Evolutionary conservation across 2,797 vertebrate genomes (phyloP), one percentile per base, ranked within the genome.

Genomic region (Hyperoplus lanceolatus): DNA sequence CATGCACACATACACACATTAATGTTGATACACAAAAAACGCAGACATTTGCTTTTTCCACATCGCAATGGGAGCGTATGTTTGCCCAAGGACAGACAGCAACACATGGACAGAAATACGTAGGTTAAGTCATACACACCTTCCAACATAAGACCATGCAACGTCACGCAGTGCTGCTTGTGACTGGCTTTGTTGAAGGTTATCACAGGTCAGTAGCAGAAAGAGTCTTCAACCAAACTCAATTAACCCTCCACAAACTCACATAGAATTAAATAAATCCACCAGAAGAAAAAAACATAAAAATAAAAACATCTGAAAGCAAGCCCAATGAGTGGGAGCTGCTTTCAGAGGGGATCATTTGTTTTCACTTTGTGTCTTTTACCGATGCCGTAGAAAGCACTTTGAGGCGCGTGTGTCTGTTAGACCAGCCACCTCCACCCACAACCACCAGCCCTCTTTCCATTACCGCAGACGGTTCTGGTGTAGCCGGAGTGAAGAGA

Each of bases 341-440:
- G 57, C 83, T 70, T 75, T 87, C 69, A 73, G 62, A 53, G 51
- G 67, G 64, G 79, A 67, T 70, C 83, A 89, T 94, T 92, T 82
- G 72, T 92, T 92, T 89, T 90, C 79, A 92, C 93, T 92, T 91
- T 71, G 71, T 78, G 83, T 89, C 83, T 79, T 29, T 84, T 79
- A 76, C 67, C 13, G 65, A 54, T 85, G 84, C 80, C 45, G 39
- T 60, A 67, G 77, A 56, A 78, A 71, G 77, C 75, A 59, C 73
- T 80, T 72, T 42, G 48, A 89, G 78, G 73, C 82, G 61, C 87
- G 87, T 51, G 87, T 51, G 69, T 90, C 79, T 90, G 89, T 90
- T 85, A 81, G 63, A 79, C 48, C 49, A 13, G 16, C 55, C 13
- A 11, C 74, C 70, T 75, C 64, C 61, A 67, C 77, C 75, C 73